phyloP scores from a whole-genome alignment of 2,888 invertebrate genomes.

The Drosophila kokeensis region DNA sequence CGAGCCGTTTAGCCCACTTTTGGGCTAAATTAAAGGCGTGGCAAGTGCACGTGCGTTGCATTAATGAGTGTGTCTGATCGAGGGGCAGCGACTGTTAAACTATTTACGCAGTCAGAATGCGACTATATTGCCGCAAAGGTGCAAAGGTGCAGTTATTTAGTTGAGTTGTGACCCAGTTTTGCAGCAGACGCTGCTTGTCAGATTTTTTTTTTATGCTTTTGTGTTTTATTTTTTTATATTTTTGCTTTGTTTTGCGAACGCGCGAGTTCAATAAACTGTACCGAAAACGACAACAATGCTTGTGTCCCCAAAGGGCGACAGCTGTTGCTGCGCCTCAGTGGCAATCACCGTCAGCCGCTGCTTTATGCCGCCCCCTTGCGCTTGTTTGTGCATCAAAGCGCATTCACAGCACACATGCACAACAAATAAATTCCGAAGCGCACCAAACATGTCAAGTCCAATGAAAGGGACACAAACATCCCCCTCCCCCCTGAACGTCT shows the following conservation, averaged over 20 bases:
- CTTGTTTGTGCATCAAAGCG: conserved; percentile 57
- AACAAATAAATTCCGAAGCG: conserved; percentile 72
- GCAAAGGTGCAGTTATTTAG: conserved; percentile 59
- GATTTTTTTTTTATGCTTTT: not conserved
- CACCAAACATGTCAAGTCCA: conserved; percentile 76
- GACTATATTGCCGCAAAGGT: conserved; percentile 59
- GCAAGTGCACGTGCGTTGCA: conserved; percentile 63
- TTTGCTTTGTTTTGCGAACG: conserved; percentile 28
- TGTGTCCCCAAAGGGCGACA: conserved; percentile 62
- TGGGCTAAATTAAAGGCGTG: conserved; percentile 38
- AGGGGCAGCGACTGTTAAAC: not conserved
- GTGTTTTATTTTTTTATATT: not conserved
- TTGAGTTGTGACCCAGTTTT: conserved; percentile 68
- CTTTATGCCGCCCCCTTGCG: conserved; percentile 13
- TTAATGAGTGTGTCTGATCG: conserved; percentile 48
- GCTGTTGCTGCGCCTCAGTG: conserved; percentile 70
- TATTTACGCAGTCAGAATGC: conserved; percentile 55
- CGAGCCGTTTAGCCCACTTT: conserved; percentile 74
- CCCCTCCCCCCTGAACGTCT: not conserved
- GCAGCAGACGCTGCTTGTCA: conserved; percentile 22
- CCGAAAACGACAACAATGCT: conserved; percentile 6
- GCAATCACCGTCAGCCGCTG: conserved; percentile 54
- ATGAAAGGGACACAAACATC: conserved; percentile 54
- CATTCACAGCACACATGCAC: conserved; percentile 49
- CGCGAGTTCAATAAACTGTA: conserved; percentile 69